Evolutionary conservation across 2,888 invertebrate genomes (phyloP).

Genomic region (Tricholauxania praeusta): DNA sequence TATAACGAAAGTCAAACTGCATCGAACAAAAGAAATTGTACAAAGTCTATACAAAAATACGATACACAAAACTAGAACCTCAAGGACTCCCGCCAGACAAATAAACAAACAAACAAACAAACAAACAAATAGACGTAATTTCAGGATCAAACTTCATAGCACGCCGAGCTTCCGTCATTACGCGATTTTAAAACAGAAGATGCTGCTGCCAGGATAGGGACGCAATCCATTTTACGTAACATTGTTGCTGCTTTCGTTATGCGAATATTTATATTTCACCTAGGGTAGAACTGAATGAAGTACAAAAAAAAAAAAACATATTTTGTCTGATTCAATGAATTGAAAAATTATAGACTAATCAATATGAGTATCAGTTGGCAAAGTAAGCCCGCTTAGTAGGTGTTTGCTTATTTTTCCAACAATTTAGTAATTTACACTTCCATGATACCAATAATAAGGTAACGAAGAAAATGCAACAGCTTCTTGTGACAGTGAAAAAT

Average conservation of each 20-base stretch:
- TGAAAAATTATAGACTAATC: conserved; percentile 65
- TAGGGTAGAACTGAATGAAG: background rate
- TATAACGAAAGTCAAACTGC: conserved; percentile 49
- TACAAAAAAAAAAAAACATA: conserved; percentile 39
- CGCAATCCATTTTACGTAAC: conserved; percentile 4
- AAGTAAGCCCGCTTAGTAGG: conserved; percentile 45
- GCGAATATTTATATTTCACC: conserved; percentile 9
- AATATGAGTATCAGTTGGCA: conserved; percentile 45
- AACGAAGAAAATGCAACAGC: no score
- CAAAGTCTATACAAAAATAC: conserved; percentile 20
- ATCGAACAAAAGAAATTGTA: conserved; percentile 43
- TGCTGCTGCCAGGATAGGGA: background rate
- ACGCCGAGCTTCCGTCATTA: conserved; percentile 45
- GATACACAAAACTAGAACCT: conserved; percentile 45
- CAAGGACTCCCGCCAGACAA: conserved; percentile 49
- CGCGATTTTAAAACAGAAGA: conserved; percentile 34
- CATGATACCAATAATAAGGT: no score
- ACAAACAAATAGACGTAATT: conserved; percentile 54
- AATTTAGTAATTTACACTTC: conserved; percentile 55
- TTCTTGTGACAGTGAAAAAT: no score
- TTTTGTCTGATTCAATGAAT: conserved; percentile 60
- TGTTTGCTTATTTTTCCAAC: conserved; percentile 64
- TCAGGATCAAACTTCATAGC: conserved; percentile 54
- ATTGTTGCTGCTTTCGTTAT: background rate
- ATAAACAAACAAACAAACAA: conserved; percentile 29